A percentile compares a stretch with the other conserved stretches of the same genome.
phyloP scores from a whole-genome alignment of 2,113 vertebrate species.

The Picathartes gymnocephalus region DNA sequence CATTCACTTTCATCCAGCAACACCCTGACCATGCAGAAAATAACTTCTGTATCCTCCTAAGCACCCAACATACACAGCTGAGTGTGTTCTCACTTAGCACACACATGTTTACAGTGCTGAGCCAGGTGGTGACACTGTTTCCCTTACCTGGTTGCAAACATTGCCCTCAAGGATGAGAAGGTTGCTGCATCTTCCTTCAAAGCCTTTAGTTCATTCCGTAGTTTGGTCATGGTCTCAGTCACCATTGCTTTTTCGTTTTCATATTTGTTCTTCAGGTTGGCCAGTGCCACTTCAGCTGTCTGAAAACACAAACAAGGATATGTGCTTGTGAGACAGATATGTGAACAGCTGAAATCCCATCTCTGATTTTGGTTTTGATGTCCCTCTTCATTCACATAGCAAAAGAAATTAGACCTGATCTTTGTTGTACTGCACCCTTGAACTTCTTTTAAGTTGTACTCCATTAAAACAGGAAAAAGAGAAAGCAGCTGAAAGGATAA shows the following conservation, averaged over 20 bases:
- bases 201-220: conserved; percentile 96
- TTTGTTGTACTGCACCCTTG: background rate
- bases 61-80: background rate
- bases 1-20: conserved; percentile 9
- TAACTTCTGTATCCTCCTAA: background rate
- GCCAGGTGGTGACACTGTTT: background rate
- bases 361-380: background rate
- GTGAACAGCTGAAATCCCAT: background rate
- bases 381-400: background rate
- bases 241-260: conserved; percentile 98
- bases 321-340: background rate
- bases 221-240: conserved; percentile 97
- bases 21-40: background rate
- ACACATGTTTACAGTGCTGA: background rate
- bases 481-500: background rate
- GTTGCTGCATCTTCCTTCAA: conserved; percentile 98
- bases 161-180: conserved; percentile 96
- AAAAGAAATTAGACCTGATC: background rate
- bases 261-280: conserved; percentile 98
- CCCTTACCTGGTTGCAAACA: conserved; percentile 95
- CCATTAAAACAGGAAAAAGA: background rate
- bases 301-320: conserved; percentile 58
- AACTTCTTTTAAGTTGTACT: background rate
- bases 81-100: background rate
- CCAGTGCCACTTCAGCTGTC: conserved; percentile 93